Evolutionary conservation across 2,113 vertebrate genomes (phyloP).

Genomic region (Pelusios castaneus): DNA sequence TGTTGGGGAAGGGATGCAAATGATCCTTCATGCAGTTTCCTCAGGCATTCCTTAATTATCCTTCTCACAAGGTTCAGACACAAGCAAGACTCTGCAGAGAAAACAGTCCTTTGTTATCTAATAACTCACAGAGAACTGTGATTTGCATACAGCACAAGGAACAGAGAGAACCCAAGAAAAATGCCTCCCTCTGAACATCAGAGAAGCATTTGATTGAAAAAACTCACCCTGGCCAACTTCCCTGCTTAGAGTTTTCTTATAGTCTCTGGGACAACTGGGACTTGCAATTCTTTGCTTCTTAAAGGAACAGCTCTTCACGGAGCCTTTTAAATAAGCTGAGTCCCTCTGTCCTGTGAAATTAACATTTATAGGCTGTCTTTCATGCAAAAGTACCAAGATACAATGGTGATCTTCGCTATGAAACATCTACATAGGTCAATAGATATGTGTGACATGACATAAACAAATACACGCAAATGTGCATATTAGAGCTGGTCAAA

Average conservation of each 20-base stretch:
- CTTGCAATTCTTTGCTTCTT: not conserved
- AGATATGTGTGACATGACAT: not conserved
- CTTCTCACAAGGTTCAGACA: not conserved
- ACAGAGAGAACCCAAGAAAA: not conserved
- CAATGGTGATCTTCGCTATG: rapidly evolving
- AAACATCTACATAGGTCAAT: not conserved
- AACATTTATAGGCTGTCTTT: not conserved
- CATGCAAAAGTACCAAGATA: not conserved
- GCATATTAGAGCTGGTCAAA: not conserved
- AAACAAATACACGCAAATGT: not conserved
- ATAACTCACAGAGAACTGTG: not conserved
- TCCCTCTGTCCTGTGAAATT: slow-evolving; percentile 14
- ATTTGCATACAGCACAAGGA: slow-evolving; percentile 28
- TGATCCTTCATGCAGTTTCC: not conserved
- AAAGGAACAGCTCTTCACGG: not conserved
- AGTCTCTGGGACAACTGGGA: not conserved
- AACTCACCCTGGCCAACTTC: not conserved
- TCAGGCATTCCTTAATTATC: slow-evolving; percentile 9
- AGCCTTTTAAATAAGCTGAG: not conserved
- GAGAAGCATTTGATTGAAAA: not conserved
- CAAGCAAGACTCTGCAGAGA: not conserved
- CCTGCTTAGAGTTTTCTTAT: not conserved
- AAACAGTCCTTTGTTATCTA: slow-evolving; percentile 53
- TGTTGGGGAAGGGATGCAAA: not conserved
- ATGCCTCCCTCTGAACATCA: slow-evolving; percentile 13